Evolutionary conservation across 2,797 vertebrate species (phyloP).

Genomic region (Rallus crepitans): DNA sequence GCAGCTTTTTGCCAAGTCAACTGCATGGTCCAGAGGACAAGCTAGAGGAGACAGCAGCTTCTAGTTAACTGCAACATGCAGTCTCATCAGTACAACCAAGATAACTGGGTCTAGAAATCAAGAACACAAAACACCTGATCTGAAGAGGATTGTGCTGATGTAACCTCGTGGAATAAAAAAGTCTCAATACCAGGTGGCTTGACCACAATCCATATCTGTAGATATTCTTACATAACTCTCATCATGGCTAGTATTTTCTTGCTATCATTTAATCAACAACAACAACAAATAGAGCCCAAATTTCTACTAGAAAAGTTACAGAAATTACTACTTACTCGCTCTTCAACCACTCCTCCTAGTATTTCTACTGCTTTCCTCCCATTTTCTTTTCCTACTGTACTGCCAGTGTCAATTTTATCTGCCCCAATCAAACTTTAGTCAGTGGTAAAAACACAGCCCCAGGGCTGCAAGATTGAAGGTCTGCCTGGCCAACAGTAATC

Average conservation of each 20-base stretch:
- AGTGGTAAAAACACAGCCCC: background rate
- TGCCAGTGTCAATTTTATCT: background rate
- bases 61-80: background rate
- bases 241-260: background rate
- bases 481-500: background rate
- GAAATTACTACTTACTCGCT: background rate
- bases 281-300: background rate
- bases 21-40: background rate
- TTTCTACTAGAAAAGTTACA: background rate
- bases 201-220: background rate
- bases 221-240: background rate
- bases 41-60: background rate
- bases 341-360: background rate
- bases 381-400: background rate
- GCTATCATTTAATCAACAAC: background rate
- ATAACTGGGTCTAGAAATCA: background rate
- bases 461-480: background rate
- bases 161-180: background rate
- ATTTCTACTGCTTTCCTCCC: background rate
- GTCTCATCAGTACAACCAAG: background rate
- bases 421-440: background rate
- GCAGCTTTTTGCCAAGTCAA: background rate
- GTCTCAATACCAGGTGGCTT: background rate
- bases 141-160: background rate
- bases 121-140: background rate